These are phyloP conservation scores for Boleophthalmus pectinirostris DNA, from an alignment of 2,113 vertebrate genomes.

Conservation along the genomic window DNA sequence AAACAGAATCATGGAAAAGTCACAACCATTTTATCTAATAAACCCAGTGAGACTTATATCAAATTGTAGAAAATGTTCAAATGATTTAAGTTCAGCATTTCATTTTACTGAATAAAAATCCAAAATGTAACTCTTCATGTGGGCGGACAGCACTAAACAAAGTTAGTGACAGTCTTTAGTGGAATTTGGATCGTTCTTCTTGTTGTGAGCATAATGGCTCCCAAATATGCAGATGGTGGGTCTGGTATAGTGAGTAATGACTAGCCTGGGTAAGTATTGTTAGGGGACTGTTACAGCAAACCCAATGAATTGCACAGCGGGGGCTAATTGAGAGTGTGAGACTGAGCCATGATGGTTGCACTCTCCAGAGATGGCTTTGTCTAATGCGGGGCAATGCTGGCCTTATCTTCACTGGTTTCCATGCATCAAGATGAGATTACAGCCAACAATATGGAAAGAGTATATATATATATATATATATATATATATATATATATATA, in stretches of 20 bases:
- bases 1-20: conserved; percentile 1
- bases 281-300: conserved; percentile 70
- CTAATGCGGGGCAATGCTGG: conserved; percentile 54
- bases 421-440: conserved; percentile 56
- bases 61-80: conserved; percentile 25
- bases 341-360: conserved; percentile 64
- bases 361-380: conserved; percentile 68
- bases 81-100: conserved; percentile 38
- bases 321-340: conserved; percentile 73
- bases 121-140: conserved; percentile 34
- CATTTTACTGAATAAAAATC: conserved; percentile 46
- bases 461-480: conserved; percentile 34
- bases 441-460: conserved; percentile 44
- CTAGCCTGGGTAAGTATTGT: conserved; percentile 63
- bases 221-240: conserved; percentile 57
- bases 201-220: conserved; percentile 32
- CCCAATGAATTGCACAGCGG: conserved; percentile 75
- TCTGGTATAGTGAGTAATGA: conserved; percentile 63
- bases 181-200: conserved; percentile 30
- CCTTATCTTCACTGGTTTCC: conserved; percentile 59
- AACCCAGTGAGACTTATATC: background rate
- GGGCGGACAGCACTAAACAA: conserved; percentile 40
- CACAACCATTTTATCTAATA: conserved; percentile 1
- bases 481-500: too few relatives aligned
- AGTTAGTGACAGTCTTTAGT: background rate